phyloP scores from a whole-genome alignment of 1,140 invertebrate species.

The Galendromus occidentalis region DNA sequence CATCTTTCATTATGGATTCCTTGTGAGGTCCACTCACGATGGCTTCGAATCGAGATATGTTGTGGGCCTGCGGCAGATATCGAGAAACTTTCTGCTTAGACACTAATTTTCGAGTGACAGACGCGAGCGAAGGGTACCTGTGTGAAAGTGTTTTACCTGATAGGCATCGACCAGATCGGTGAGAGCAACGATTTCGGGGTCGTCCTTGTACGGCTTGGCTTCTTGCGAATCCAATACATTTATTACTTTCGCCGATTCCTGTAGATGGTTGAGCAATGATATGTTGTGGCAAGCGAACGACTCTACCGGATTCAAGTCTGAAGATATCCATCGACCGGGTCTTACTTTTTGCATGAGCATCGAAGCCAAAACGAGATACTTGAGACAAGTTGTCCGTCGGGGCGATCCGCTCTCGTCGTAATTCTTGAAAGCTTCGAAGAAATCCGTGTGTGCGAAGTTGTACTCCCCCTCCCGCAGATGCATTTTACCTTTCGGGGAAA shows the following conservation, averaged over 20 bases:
- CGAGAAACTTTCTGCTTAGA: constrained; percentile 16
- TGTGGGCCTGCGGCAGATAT: constrained; percentile 90
- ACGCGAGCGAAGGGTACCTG: constrained; percentile 3
- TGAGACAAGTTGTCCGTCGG: constrained; percentile 84
- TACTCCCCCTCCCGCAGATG: constrained; percentile 95
- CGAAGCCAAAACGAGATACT: constrained; percentile 94
- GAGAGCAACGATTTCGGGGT: constrained; percentile 98
- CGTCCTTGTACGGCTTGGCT: constrained; percentile 98
- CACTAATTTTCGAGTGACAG: constrained; percentile 10
- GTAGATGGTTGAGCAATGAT: too few relatives aligned
- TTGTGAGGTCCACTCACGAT: constrained; percentile 76
- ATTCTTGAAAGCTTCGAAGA: constrained; percentile 99
- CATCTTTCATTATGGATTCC: constrained; percentile 96
- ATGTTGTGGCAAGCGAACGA: too few relatives aligned
- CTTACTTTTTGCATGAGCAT: constrained; percentile 45
- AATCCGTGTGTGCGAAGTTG: constrained; percentile 96
- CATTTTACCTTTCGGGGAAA: constrained; percentile 89
- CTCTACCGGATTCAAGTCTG: too few relatives aligned
- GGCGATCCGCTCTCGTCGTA: constrained; percentile 99
- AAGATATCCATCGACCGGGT: too few relatives aligned
- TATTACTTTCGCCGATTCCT: constrained; percentile 97
- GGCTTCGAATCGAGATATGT: constrained; percentile 94
- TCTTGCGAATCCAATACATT: constrained; percentile 99
- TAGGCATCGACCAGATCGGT: constrained; percentile 67
- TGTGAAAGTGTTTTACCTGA: neutral